Percentiles rank a stretch among this genome's conserved stretches.
These are phyloP conservation scores for Pituophis catenifer DNA, from an alignment of 2,113 vertebrate species.

Conservation along the genomic window DNA sequence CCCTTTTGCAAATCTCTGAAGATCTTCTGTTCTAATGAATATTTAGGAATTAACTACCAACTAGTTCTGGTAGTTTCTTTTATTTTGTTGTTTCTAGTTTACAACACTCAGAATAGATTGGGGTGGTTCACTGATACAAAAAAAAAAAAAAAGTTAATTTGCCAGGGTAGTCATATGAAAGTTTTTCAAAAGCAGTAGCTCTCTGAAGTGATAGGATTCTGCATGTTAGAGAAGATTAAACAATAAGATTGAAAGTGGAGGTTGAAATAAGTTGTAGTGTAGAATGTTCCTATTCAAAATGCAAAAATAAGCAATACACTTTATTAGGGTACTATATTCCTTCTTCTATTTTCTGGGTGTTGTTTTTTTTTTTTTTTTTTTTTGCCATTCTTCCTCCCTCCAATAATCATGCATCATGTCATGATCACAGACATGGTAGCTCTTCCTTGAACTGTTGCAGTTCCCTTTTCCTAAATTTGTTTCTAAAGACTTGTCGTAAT, in stretches of 20 bases:
- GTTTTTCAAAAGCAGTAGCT: neutral
- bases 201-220: neutral
- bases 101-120: neutral
- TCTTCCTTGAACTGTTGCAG: neutral
- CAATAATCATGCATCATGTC: neutral
- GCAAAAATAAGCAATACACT: neutral
- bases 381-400: neutral
- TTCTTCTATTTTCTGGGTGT: neutral
- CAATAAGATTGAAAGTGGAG: neutral
- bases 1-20: neutral
- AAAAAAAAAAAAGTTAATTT: neutral
- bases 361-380: neutral
- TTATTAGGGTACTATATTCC: neutral
- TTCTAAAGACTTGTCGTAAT: neutral
- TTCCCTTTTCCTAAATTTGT: neutral
- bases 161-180: conserved; percentile 4
- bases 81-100: neutral
- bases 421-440: neutral
- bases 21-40: neutral
- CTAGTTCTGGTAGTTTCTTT: neutral
- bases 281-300: neutral
- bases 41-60: neutral
- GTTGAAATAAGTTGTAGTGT: neutral
- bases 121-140: neutral
- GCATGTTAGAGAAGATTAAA: neutral